These are phyloP conservation scores for Drosophila neocordata DNA, from an alignment of 1,140 invertebrate genomes.

Conservation along the genomic window DNA sequence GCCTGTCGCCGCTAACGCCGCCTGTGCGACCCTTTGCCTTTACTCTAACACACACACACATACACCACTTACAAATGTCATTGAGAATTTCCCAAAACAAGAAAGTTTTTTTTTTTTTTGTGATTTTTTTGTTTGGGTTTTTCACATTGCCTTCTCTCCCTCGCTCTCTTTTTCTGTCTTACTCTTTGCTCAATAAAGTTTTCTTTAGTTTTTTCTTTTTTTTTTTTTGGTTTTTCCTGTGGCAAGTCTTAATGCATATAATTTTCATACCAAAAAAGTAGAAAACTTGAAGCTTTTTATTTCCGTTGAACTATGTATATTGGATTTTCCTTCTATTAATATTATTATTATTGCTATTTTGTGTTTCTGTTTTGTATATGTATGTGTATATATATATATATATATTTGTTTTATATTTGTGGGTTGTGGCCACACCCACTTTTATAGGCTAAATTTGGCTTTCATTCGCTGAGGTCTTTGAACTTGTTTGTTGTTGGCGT, in stretches of 20 bases:
- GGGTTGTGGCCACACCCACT: conserved; percentile 16
- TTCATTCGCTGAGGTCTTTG: conserved; percentile 55
- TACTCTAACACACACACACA: not conserved
- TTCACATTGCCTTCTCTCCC: not conserved
- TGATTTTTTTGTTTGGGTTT: conserved; percentile 50
- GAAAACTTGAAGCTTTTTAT: conserved; percentile 65
- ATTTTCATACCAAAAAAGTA: conserved; percentile 27
- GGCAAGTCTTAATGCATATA: conserved; percentile 48
- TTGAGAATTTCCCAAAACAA: conserved; percentile 32
- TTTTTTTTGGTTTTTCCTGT: conserved; percentile 42
- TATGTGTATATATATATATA: not conserved
- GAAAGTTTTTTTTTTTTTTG: conserved; percentile 38
- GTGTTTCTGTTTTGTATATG: not conserved
- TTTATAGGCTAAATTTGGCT: conserved; percentile 23
- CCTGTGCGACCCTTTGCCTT: conserved; percentile 28
- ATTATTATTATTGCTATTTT: not conserved
- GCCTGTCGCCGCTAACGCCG: too few species aligned
- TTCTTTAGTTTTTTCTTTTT: conserved; percentile 43
- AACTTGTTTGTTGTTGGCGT: conserved; percentile 65
- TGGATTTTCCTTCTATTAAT: conserved; percentile 28
- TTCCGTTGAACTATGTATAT: conserved; percentile 69
- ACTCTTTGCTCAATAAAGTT: conserved; percentile 10
- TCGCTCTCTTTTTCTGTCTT: not conserved
- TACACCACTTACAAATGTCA: conserved; percentile 38
- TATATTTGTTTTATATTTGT: too few species aligned